A percentile compares a stretch with the other conserved stretches of the same genome.
Evolutionary conservation across 2,888 invertebrate genomes (phyloP).

Genomic region (Hesperia comma): DNA sequence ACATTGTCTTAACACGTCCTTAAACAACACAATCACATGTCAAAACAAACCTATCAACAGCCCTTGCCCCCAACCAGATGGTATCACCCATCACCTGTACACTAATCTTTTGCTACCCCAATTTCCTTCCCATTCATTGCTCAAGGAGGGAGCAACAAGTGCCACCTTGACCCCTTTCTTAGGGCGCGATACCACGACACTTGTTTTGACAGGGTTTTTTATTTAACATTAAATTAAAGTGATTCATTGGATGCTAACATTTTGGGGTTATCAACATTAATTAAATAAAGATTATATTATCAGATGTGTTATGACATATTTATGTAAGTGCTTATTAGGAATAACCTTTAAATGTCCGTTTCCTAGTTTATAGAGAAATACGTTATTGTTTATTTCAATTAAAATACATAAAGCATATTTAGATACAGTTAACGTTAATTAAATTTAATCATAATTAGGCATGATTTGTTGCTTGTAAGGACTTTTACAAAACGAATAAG

Average conservation of each 20-base stretch:
- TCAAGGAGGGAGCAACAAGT: conserved; percentile 69
- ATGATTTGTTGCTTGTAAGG: too few species aligned
- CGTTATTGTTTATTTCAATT: too few species aligned
- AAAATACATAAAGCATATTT: too few species aligned
- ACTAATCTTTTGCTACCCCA: conserved; percentile 50
- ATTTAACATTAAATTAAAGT: not conserved
- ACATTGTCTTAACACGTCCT: too few species aligned
- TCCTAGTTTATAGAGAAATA: too few species aligned
- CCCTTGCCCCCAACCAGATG: conserved; percentile 28
- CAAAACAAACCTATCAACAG: not conserved
- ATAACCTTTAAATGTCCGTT: too few species aligned
- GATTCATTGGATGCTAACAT: not conserved
- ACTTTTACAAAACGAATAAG: too few species aligned
- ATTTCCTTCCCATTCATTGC: conserved; percentile 50
- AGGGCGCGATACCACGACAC: conserved; percentile 57
- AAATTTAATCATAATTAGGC: too few species aligned
- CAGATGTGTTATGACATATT: too few species aligned
- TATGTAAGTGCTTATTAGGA: too few species aligned
- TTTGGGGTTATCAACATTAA: not conserved
- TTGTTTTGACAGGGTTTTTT: conserved; percentile 40
- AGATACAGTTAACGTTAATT: too few species aligned
- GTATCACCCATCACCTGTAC: conserved; percentile 27
- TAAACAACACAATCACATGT: not conserved
- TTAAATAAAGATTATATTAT: not conserved
- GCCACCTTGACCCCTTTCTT: conserved; percentile 77